phyloP scores from a whole-genome alignment of 2,113 vertebrate genomes.

The Vireo altiloquus region DNA sequence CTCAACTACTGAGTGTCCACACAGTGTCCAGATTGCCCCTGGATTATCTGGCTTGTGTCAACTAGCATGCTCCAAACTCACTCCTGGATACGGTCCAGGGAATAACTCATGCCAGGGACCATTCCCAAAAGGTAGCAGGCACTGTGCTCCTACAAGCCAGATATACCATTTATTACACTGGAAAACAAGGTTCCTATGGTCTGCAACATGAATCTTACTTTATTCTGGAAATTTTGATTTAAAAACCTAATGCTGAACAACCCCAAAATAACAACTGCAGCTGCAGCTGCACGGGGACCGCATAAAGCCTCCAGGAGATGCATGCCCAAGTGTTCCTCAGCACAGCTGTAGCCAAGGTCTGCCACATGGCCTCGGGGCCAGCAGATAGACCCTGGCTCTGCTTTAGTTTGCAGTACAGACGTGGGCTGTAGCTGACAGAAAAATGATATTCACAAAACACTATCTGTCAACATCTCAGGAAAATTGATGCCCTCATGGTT shows the following conservation, averaged over 20 bases:
- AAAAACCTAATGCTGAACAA: background rate
- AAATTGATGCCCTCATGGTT: background rate
- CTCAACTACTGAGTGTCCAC: background rate
- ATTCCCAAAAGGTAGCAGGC: background rate
- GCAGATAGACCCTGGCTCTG: background rate
- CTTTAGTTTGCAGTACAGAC: background rate
- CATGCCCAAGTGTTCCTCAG: background rate
- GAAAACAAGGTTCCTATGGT: background rate
- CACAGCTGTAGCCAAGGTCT: background rate
- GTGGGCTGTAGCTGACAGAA: background rate
- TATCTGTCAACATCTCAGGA: slow-evolving; percentile 20
- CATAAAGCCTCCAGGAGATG: background rate
- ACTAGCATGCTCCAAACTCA: background rate
- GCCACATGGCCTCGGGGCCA: background rate
- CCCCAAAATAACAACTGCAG: background rate
- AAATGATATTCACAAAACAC: background rate
- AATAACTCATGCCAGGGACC: background rate
- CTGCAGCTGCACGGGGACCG: background rate
- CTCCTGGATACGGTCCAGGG: background rate
- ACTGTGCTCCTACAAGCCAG: background rate
- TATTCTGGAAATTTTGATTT: background rate
- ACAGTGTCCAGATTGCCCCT: rapidly evolving
- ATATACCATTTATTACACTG: background rate
- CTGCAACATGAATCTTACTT: background rate
- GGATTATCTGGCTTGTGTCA: background rate